Conservation (phyloP, 2,113 vertebrate species). For the Chaetops frenatus region DNA sequence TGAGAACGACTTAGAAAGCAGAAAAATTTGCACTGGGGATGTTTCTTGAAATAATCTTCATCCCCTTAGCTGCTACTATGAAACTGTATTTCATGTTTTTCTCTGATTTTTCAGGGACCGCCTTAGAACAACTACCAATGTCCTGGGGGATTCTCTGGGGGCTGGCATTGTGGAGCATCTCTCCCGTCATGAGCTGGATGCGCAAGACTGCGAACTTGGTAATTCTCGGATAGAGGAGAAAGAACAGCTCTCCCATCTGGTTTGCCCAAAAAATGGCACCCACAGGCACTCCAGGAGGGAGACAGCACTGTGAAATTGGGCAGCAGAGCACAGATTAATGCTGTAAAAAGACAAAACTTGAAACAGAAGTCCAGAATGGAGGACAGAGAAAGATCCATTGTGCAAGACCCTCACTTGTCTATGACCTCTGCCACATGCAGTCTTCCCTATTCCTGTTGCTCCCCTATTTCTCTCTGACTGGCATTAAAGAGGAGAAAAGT, state of each 20-base stretch:
- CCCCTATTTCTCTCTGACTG: background rate
- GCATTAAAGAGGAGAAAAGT: background rate
- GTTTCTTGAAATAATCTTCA: background rate
- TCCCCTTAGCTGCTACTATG: background rate
- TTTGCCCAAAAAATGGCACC: slow-evolving; percentile 77
- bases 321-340: background rate
- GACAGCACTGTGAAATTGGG: slow-evolving; percentile 74
- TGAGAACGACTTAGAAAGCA: background rate
- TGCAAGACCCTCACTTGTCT: background rate
- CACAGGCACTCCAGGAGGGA: slow-evolving; percentile 77
- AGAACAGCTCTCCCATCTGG: slow-evolving; percentile 82
- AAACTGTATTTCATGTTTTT: background rate
- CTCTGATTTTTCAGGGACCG: slow-evolving; percentile 79
- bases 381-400: background rate
- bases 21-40: background rate
- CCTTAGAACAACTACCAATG: slow-evolving; percentile 90
- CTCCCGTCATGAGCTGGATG: slow-evolving; percentile 84
- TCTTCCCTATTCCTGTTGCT: background rate
- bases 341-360: background rate
- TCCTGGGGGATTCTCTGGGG: slow-evolving; percentile 91
- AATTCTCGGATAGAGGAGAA: slow-evolving; percentile 81
- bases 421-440: background rate
- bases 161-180: slow-evolving; percentile 92
- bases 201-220: slow-evolving; percentile 77
- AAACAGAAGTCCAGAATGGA: background rate